Percentiles rank a stretch among this genome's conserved stretches.
Conservation (phyloP, 2,888 invertebrate species). For the Stenchaetothrips biformis region DNA sequence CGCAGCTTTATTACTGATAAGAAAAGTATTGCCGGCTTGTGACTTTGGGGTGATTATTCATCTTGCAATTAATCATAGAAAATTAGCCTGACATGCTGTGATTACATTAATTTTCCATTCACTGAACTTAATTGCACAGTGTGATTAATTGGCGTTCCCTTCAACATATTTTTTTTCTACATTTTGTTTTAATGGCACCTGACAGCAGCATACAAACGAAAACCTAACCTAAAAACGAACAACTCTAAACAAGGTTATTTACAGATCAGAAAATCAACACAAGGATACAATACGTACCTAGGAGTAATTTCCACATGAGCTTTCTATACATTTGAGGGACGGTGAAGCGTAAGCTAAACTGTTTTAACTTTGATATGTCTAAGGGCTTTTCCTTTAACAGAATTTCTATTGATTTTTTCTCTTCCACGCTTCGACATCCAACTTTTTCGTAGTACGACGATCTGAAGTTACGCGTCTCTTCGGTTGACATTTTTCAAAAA, state of each 20-base stretch:
- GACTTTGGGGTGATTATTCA: background rate
- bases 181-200: background rate
- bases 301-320: slow-evolving; percentile 78
- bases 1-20: too few relatives aligned
- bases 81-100: too few relatives aligned
- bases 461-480: slow-evolving; percentile 59
- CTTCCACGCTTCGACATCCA: slow-evolving; percentile 84
- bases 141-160: background rate
- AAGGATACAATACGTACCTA: slow-evolving; percentile 53
- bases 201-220: background rate
- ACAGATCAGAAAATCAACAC: background rate
- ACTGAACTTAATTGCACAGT: too few relatives aligned
- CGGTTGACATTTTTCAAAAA: background rate
- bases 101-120: too few relatives aligned
- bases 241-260: background rate
- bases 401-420: slow-evolving; percentile 84
- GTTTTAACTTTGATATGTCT: slow-evolving; percentile 72
- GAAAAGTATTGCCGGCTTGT: too few relatives aligned
- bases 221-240: background rate
- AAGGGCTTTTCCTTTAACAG: slow-evolving; percentile 78
- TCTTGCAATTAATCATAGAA: background rate
- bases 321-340: slow-evolving; percentile 76
- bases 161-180: background rate
- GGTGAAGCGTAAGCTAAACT: slow-evolving; percentile 78
- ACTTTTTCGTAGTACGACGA: slow-evolving; percentile 82